Base-by-base conservation (phyloP, 2,113 vertebrate genomes). In the Oreocharis arfaki region DNA sequence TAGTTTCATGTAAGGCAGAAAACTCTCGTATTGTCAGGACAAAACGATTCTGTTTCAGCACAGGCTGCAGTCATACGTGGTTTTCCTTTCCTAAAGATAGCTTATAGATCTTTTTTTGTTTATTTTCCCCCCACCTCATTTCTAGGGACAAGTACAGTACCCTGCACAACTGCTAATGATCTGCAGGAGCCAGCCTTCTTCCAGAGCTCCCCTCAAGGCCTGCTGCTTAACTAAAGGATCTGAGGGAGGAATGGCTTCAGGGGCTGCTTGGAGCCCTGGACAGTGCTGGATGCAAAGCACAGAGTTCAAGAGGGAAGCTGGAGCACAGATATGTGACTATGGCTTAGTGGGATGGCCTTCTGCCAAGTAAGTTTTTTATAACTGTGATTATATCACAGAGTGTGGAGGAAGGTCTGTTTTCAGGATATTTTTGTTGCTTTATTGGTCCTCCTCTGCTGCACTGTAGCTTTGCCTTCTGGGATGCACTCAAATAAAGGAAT, bases 401-500 rank as follows among this genome's bases (percentile, higher is more conserved):
- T 55, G 64, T 32, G 61, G 75, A 74, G 80, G 52, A 88, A 92
- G 55, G 26, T 57, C 41, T 86, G 42, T 60, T 89, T 91, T 59
- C 46, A n/a, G 49, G 32, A 18, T 67, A 37, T 87, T 64, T 94
- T 56, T 70, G 35, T 24, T 64, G 49, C 32, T 68, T 35, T 70
- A 55, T 28, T 80, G 76, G 78, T 86, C 23, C 26, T 75, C 35
- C 35, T 80, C 30, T 69, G 59, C 24, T 63, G 67, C 24, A 26
- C 32, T 35, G 27, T 80, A 57, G 69, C 47, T 93, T 87, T 95
- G 96, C 85, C 93, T 95, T 80, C 68, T 70, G 74, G 53, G 56
- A 64, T 60, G n/a, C 79, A 56, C 35, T 41, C 20, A 76, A 35
- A 68, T 26, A 63, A 68, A 89, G 20, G 20, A 35, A 33, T 6